These are phyloP conservation scores for Limnephilus marmoratus DNA, from an alignment of 2,888 invertebrate genomes.

Conservation along the genomic window DNA sequence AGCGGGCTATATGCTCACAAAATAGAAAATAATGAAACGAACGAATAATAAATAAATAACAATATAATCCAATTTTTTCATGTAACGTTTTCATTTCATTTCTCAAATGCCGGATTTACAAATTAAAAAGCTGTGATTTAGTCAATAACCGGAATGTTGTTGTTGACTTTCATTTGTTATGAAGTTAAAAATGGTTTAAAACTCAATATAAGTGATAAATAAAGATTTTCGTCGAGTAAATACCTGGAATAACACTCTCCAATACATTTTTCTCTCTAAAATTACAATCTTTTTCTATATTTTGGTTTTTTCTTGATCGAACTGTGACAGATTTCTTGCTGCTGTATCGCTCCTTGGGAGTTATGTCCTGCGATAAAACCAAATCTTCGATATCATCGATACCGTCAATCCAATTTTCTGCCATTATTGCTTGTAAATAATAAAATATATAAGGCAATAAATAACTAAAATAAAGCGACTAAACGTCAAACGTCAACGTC, in stretches of 20 bases:
- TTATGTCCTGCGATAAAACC: constrained; percentile 87
- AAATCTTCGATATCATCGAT: constrained; percentile 89
- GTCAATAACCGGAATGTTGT: not conserved
- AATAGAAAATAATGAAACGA: too few species aligned
- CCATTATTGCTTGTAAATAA: constrained; percentile 24
- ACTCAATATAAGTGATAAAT: constrained; percentile 67
- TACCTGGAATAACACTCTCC: constrained; percentile 80
- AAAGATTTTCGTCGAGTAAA: not conserved
- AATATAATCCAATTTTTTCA: too few species aligned
- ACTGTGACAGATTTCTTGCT: constrained; percentile 84
- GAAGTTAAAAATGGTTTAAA: not conserved
- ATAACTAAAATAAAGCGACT: not conserved
- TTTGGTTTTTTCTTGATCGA: constrained; percentile 77
- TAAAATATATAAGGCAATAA: not conserved
- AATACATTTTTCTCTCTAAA: constrained; percentile 74
- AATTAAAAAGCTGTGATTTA: not conserved
- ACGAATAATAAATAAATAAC: too few species aligned
- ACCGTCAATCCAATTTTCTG: constrained; percentile 54
- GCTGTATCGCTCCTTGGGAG: constrained; percentile 86
- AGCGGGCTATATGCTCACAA: too few species aligned
- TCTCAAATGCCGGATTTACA: not conserved
- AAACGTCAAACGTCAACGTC: constrained; percentile 34
- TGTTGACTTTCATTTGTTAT: not conserved
- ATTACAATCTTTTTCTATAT: constrained; percentile 67
- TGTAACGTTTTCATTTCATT: too few species aligned